Conservation (phyloP, 2,113 vertebrate species). For the Lycaon pictus region DNA sequence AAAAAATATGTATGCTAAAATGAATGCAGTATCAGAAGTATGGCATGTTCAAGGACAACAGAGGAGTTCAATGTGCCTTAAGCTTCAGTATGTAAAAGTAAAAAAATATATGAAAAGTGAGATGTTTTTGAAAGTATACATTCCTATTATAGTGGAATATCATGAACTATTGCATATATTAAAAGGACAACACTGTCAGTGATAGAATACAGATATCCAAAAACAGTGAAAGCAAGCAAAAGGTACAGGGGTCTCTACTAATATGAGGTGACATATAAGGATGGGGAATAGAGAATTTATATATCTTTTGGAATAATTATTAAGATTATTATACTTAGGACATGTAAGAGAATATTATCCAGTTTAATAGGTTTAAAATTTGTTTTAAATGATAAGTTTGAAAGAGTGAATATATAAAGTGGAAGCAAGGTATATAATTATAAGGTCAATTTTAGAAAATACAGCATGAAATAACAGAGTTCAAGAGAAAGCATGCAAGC, state of each 20-base stretch:
- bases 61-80: accelerated
- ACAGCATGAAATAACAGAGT: background rate
- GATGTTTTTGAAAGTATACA: background rate
- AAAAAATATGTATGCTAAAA: background rate
- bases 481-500: background rate
- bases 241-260: background rate
- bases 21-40: background rate
- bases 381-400: background rate
- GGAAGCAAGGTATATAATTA: background rate
- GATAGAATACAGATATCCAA: background rate
- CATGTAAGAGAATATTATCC: background rate
- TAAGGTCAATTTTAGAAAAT: background rate
- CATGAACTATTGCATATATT: background rate
- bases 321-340: background rate
- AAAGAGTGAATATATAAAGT: background rate
- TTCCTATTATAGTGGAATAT: background rate
- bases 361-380: background rate
- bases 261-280: background rate
- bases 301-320: background rate
- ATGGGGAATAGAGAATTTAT: background rate
- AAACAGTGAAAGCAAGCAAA: background rate
- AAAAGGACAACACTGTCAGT: background rate
- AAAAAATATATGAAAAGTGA: background rate
- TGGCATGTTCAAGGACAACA: background rate
- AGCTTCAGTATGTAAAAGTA: background rate